Percentiles rank a stretch among this genome's conserved stretches.
Evolutionary conservation across 2,888 invertebrate genomes (phyloP).

Genomic region (Hydriomena furcata): DNA sequence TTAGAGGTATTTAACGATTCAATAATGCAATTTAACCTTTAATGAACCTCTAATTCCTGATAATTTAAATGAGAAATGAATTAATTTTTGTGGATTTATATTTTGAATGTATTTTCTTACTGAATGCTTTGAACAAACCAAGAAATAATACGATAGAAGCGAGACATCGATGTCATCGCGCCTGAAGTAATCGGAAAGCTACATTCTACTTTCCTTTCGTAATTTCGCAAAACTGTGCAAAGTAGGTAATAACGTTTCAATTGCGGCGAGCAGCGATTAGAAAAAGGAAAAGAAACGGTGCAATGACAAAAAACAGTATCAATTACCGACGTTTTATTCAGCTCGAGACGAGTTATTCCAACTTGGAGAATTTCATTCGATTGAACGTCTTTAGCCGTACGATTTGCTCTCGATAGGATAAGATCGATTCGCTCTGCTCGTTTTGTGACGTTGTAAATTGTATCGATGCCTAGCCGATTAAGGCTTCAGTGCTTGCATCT

Average conservation of each 20-base stretch:
- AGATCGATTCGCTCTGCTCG: constrained; percentile 76
- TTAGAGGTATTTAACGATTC: no score
- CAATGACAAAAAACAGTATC: constrained; percentile 72
- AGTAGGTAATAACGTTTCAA: constrained; percentile 52
- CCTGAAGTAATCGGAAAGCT: constrained; percentile 36
- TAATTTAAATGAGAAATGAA: no score
- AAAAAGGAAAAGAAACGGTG: constrained; percentile 61
- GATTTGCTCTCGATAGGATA: constrained; percentile 78
- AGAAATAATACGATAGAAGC: constrained; percentile 28
- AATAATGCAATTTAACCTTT: no score
- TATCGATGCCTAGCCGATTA: constrained; percentile 77
- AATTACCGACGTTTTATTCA: constrained; percentile 75
- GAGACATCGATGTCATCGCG: constrained; percentile 40
- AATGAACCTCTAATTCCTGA: no score
- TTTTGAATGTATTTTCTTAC: not conserved
- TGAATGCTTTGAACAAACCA: no score
- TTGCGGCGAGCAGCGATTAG: constrained; percentile 62
- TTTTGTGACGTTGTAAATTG: constrained; percentile 79
- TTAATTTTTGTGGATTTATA: no score
- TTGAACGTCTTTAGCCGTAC: constrained; percentile 74
- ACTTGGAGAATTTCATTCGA: constrained; percentile 51
- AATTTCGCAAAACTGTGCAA: constrained; percentile 50
- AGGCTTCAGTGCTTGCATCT: constrained; percentile 61
- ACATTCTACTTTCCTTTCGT: constrained; percentile 44
- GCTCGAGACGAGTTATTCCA: constrained; percentile 62